These are phyloP conservation scores for Brachypodius melanocephalos DNA, from an alignment of 2,113 vertebrate genomes.

Conservation along the genomic window DNA sequence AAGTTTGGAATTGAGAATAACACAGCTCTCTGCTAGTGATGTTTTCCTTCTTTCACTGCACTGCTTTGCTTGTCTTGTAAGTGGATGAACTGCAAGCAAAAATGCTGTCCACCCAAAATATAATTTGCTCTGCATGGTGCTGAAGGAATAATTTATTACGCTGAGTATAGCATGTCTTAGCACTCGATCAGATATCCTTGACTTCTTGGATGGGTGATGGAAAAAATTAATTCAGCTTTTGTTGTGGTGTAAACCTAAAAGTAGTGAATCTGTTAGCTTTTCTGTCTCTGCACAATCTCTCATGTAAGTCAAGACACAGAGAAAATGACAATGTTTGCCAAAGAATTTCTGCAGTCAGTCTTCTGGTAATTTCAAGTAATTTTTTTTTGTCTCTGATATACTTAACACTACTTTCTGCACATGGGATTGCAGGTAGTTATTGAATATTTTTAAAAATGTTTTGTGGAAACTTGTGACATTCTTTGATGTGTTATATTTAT, in stretches of 20 bases:
- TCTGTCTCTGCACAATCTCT: background rate
- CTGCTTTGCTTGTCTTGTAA: slow-evolving; percentile 36
- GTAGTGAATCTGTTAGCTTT: background rate
- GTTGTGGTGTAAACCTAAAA: background rate
- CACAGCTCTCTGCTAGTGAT: background rate
- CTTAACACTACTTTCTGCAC: background rate
- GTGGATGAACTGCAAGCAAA: slow-evolving; percentile 45
- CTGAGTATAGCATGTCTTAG: slow-evolving; percentile 39
- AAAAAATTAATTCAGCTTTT: background rate
- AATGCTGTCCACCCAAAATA: slow-evolving; percentile 60
- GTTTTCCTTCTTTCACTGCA: background rate
- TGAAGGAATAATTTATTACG: slow-evolving; percentile 69
- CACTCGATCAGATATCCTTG: slow-evolving; percentile 47
- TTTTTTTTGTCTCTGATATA: background rate
- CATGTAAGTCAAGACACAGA: background rate
- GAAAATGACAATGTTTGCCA: background rate
- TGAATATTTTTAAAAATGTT: background rate
- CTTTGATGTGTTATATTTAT: background rate
- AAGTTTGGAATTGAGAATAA: background rate
- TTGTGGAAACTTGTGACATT: background rate
- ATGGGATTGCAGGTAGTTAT: background rate
- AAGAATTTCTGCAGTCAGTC: background rate
- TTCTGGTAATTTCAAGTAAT: background rate
- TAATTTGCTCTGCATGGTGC: slow-evolving; percentile 51
- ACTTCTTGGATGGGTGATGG: slow-evolving; percentile 41